Conservation (phyloP, 2,888 invertebrate species). For the Gryllus longicercus region DNA sequence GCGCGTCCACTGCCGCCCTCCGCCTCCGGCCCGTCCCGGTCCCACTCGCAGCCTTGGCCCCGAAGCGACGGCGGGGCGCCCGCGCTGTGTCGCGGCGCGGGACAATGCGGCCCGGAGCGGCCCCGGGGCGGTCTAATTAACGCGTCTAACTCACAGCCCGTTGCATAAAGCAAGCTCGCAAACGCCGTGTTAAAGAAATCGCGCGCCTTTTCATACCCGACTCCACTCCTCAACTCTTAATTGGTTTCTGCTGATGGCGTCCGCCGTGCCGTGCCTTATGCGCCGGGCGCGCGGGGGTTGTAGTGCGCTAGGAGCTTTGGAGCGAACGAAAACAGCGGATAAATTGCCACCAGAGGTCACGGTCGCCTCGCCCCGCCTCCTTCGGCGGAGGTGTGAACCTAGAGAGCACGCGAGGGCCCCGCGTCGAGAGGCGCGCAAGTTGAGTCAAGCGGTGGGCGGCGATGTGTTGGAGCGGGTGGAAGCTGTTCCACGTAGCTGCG, state of each 20-base stretch:
- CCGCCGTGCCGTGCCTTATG: not conserved
- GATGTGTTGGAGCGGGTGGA: too few species aligned
- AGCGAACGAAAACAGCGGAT: not conserved
- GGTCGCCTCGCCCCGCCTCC: not conserved
- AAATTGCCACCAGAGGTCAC: not conserved
- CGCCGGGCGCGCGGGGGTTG: not conserved
- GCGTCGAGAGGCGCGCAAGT: too few species aligned
- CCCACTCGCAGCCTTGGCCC: too few species aligned
- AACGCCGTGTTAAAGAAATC: not conserved
- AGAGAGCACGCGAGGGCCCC: too few species aligned
- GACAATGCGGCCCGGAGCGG: not conserved
- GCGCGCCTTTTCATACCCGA: not conserved
- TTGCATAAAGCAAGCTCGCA: not conserved
- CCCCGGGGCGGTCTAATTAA: not conserved
- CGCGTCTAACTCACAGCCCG: not conserved
- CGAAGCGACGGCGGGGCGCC: too few species aligned
- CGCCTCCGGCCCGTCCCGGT: too few species aligned
- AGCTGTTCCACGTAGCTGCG: too few species aligned
- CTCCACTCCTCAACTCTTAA: not conserved
- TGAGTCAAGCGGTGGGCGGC: too few species aligned
- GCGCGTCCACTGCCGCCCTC: too few species aligned
- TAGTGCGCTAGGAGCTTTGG: not conserved
- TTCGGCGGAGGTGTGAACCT: too few species aligned
- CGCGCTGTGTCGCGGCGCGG: too few species aligned
- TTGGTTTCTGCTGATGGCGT: constrained; percentile 3